phyloP scores from a whole-genome alignment of 1,140 invertebrate species.

The Acromyrmex charruanus region DNA sequence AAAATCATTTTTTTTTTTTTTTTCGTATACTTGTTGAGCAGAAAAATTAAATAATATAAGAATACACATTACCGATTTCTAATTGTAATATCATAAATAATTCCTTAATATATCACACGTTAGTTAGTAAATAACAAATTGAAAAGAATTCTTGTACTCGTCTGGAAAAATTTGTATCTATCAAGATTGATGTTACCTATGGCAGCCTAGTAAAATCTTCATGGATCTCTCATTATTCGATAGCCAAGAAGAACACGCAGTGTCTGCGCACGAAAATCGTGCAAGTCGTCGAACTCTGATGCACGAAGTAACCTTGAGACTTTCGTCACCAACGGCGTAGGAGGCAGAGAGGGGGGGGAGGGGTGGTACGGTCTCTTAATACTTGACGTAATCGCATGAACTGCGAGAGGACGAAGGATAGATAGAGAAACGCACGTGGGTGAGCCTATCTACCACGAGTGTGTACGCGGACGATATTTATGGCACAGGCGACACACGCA shows the following conservation, averaged over 20 bases:
- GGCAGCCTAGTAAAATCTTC: background rate
- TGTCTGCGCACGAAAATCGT: constrained; percentile 59
- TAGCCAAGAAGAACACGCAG: constrained; percentile 4
- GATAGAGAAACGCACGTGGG: constrained; percentile 55
- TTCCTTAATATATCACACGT: background rate
- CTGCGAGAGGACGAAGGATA: constrained; percentile 36
- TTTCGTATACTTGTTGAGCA: background rate
- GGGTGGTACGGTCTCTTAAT: constrained; percentile 70
- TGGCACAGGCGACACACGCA: constrained; percentile 66
- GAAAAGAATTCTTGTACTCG: background rate
- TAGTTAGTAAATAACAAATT: background rate
- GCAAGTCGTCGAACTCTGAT: constrained; percentile 72
- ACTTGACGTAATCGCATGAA: constrained; percentile 76
- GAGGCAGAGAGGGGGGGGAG: background rate
- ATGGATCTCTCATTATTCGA: background rate
- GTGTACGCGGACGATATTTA: constrained; percentile 70
- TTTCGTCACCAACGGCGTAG: constrained; percentile 72
- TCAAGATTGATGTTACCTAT: background rate
- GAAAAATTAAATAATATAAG: background rate
- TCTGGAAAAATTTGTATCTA: too few species aligned
- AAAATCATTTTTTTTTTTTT: too few species aligned
- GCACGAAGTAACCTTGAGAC: constrained; percentile 73
- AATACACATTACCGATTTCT: background rate
- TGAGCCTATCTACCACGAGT: constrained; percentile 35
- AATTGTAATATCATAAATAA: background rate